Base-by-base conservation (phyloP, 1,140 invertebrate species). In the Pomacea maculata region DNA sequence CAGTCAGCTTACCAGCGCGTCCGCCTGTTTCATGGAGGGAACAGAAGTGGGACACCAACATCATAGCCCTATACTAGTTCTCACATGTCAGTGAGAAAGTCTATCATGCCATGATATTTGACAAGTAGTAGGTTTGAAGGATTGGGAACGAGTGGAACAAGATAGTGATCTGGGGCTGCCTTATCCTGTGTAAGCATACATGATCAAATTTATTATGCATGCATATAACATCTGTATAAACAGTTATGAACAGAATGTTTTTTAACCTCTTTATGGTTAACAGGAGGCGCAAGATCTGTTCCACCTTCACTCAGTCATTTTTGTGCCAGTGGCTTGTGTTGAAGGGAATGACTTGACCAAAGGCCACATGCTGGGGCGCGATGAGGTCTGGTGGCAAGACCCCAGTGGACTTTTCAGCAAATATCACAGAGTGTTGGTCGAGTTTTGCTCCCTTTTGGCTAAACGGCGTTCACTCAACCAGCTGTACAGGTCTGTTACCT, bases 321-420 rank as follows among this genome's bases (percentile, higher is more conserved):
- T 90, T 83, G 85, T 89, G 11, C 87, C 88, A 64, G 65, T 82
- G 52, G 65, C 21, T 73, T 80, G 70, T 34, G 34, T 45, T 29
- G 55, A 64, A 54, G 12, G 8, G n/a, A 63, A 78, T n/a, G 67
- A 75, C 71, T 72, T 82, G 15, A 61, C 86, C 9, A 80, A 80
- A 71, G 90, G 90, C 12, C 75, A 80, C 65, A 89, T 91, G 86
- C 67, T 87, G 34, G 83, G 75, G 3, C 65, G 84, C 67, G 72
- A 86, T 15, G 89, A 91, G 81, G 81, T 91, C 6, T 90, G 90
- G 86, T 86, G 89, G 88, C 70, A 81, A 14, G 90, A 91, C 74
- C 80, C 75, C 6, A 88, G 87, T 25, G 85, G 83, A 52, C 83
- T 91, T 21, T 88, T 91, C 73, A 14, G 63, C 52, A 88, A 87